Conservation (phyloP, 2,797 vertebrate genomes). For the Falco columbarius region DNA sequence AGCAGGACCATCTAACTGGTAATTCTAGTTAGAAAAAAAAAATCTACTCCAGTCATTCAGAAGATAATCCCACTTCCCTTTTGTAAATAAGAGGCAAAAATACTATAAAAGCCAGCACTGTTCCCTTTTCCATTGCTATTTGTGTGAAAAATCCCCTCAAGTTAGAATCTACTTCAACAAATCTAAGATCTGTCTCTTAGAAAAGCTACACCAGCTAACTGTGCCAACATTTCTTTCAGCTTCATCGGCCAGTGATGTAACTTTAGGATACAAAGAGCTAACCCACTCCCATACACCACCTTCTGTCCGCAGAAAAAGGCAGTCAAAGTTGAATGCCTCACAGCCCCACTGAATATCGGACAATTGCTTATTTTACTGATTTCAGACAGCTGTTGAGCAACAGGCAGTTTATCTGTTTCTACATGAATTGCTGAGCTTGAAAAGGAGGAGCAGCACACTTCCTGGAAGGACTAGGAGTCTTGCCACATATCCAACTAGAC, state of each 20-base stretch:
- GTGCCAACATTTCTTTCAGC: not conserved
- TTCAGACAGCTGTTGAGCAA: not conserved
- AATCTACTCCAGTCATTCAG: not conserved
- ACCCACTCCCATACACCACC: not conserved
- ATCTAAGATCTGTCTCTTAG: not conserved
- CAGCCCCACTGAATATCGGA: not conserved
- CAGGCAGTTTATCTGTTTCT: not conserved
- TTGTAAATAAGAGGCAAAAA: not conserved
- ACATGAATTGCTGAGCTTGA: not conserved
- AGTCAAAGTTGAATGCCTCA: not conserved
- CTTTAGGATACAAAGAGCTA: not conserved
- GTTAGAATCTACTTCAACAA: not conserved
- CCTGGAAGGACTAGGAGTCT: not conserved
- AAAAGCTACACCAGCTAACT: not conserved
- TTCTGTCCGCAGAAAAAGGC: not conserved
- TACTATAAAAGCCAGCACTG: not conserved
- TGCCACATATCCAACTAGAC: not conserved
- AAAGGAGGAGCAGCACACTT: not conserved
- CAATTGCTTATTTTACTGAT: not conserved
- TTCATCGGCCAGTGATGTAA: not conserved
- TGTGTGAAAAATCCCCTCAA: not conserved
- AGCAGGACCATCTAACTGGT: not conserved
- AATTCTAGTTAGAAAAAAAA: not conserved
- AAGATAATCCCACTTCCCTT: too few relatives aligned
- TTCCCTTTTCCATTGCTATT: not conserved